Evolutionary conservation across 2,113 vertebrate species (phyloP).

Genomic region (Phaethornis superciliosus): DNA sequence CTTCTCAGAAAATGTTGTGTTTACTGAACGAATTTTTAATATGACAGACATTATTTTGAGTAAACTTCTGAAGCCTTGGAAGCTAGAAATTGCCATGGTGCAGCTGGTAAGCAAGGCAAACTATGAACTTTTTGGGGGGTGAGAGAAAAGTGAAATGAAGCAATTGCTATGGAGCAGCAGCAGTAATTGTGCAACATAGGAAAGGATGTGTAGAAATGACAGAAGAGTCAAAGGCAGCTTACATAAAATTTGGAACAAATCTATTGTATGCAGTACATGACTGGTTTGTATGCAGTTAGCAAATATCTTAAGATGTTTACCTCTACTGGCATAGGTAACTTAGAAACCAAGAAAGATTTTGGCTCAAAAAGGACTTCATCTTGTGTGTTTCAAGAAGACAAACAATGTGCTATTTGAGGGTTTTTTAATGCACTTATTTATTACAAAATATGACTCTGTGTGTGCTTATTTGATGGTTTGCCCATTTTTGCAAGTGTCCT

Average conservation of each 20-base stretch:
- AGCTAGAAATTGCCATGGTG: not conserved
- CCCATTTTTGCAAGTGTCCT: not conserved
- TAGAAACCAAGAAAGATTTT: not conserved
- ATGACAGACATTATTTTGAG: not conserved
- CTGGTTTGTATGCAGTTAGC: not conserved
- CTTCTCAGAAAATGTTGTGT: not conserved
- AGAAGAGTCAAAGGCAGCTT: not conserved
- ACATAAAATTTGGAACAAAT: not conserved
- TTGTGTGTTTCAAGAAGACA: not conserved
- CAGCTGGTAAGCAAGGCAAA: not conserved
- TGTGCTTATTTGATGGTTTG: not conserved
- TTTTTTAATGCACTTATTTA: not conserved
- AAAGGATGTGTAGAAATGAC: not conserved
- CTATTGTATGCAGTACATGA: not conserved
- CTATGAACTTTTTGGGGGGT: no score
- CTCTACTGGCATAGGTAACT: not conserved
- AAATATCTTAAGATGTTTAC: not conserved
- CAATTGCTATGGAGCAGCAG: not conserved
- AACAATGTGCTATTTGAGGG: not conserved
- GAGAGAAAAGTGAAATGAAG: not conserved
- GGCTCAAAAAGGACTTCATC: not conserved
- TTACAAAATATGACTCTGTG: not conserved
- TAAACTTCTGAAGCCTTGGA: not conserved
- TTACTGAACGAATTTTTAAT: not conserved
- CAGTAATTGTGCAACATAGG: not conserved